phyloP scores from a whole-genome alignment of 2,797 vertebrate genomes.

The Astyanax mexicanus region DNA sequence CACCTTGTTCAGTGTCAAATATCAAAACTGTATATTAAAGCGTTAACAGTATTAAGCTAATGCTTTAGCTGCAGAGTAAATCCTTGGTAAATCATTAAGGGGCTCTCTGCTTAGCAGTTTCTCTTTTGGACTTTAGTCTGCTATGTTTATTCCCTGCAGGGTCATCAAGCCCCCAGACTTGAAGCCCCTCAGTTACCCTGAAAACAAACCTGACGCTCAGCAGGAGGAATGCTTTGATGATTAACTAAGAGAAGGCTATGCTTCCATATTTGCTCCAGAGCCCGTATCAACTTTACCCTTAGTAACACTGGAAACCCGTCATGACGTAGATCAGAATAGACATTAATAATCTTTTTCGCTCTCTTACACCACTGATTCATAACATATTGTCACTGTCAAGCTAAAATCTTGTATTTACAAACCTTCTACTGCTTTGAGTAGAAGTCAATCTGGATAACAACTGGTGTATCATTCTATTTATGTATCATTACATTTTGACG shows the following conservation, averaged over 20 bases:
- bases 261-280: neutral
- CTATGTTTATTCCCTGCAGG: slow-evolving; percentile 13
- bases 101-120: slow-evolving; percentile 20
- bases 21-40: neutral
- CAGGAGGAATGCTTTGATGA: slow-evolving; percentile 52
- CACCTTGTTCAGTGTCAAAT: neutral
- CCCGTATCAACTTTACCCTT: neutral
- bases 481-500: no score
- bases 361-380: neutral
- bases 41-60: neutral
- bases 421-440: no score
- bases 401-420: no score
- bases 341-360: neutral
- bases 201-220: slow-evolving; percentile 19
- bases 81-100: slow-evolving; percentile 35
- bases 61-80: slow-evolving; percentile 12
- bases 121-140: slow-evolving; percentile 25
- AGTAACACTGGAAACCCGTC: neutral
- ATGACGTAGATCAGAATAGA: slow-evolving; percentile 16
- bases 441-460: no score
- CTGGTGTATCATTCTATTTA: no score
- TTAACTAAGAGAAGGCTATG: slow-evolving; percentile 15
- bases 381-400: neutral
- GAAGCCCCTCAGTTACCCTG: slow-evolving; percentile 13
- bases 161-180: slow-evolving; percentile 8